Conservation (phyloP, 2,888 invertebrate species). For the Pachydiplax longipennis region DNA sequence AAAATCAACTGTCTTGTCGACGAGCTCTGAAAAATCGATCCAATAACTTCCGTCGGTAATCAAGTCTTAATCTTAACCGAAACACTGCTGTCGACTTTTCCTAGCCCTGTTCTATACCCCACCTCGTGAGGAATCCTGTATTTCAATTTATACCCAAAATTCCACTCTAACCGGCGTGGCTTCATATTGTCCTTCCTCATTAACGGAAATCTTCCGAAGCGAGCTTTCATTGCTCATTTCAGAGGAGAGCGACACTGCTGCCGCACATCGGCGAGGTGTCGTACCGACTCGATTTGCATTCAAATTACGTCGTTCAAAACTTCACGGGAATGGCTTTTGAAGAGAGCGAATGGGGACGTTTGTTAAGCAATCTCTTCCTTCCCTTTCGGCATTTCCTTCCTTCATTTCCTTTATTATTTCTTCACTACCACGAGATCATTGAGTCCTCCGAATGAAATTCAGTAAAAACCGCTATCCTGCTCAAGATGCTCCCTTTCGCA, state of each 20-base stretch:
- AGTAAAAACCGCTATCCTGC: too few species aligned
- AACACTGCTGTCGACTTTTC: too few species aligned
- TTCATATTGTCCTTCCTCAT: slow-evolving; percentile 16
- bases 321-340: background rate
- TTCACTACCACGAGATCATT: background rate
- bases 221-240: background rate
- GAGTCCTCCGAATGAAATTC: too few species aligned
- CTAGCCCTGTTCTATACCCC: too few species aligned
- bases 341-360: background rate
- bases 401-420: background rate
- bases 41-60: too few species aligned
- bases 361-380: background rate
- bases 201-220: background rate
- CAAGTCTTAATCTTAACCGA: too few species aligned
- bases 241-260: background rate
- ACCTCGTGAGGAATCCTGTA: too few species aligned
- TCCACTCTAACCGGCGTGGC: too few species aligned
- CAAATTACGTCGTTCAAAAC: slow-evolving; percentile 25
- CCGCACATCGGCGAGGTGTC: background rate
- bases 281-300: slow-evolving; percentile 26
- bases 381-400: background rate
- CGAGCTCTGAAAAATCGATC: too few species aligned
- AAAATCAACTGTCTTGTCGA: too few species aligned
- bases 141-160: too few species aligned
- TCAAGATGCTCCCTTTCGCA: too few species aligned